Evolutionary conservation across 2,113 vertebrate genomes (phyloP), one percentile per base, ranked within the genome.

Genomic region (Eurypyga helias): DNA sequence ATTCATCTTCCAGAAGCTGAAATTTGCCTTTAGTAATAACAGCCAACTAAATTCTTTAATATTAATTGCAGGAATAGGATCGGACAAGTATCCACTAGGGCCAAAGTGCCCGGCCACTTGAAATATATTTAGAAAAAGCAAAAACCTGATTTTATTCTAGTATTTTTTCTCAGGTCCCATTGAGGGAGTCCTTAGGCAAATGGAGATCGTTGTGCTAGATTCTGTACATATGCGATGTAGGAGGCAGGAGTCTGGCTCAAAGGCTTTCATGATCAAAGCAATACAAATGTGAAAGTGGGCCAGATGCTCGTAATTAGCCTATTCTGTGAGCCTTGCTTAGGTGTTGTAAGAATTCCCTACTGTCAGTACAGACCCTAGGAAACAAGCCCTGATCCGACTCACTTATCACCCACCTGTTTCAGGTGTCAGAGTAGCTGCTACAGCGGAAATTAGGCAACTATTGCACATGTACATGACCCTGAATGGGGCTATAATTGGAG

Each of bases 271-370:
- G 26, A 65, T 91, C 66, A 90, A 92, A 96, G 87, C 69, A 82
- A 29, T 84, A 89, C 67, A 87, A 71, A 69, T 18, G 11, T 87
- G 73, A 78, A 95, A 92, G 55, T 91, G 69, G 83, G 91, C 33
- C 89, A 93, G 80, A 75, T 49, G 36, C 11, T 84, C 65, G 65
- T 71, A 95, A 96, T 96, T 87, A 84, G 38, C 17, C 24, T 61
- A 33, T 87, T 75, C 58, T 75, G 24, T 38, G 69, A 79, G 52
- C 20, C 52, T 55, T 31, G 38, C 61, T 70, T 75, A 81, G 66
- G 26, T 92, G 17, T 28, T 55, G 33, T 13, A 82, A 86, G 67
- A 75, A 82, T 87, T 91, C 83, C 73, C 65, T 55, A 20, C 33
- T 64, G 11, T 36, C 72, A 84, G 12, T 55, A 38, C 60, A 55